Conservation (phyloP, 2,113 vertebrate genomes). For the Sprattus sprattus region DNA sequence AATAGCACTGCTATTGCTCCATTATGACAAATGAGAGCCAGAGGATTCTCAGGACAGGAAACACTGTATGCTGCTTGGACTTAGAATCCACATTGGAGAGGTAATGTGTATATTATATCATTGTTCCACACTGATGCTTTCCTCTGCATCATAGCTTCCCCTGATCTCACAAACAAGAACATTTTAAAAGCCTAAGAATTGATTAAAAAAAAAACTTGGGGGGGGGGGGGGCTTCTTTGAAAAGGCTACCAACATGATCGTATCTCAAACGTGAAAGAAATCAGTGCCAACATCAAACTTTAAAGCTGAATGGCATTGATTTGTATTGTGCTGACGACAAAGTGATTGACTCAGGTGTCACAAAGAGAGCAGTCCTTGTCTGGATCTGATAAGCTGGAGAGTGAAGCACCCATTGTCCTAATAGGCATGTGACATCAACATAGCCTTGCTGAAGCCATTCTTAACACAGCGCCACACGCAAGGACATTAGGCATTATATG, state of each 20-base stretch:
- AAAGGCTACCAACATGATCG: conserved; percentile 36
- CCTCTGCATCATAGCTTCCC: not conserved
- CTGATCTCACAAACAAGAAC: not conserved
- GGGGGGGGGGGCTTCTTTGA: not conserved
- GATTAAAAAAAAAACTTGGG: conserved; percentile 12
- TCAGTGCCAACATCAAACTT: conserved; percentile 36
- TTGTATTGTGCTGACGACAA: conserved; percentile 37
- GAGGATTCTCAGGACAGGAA: not conserved
- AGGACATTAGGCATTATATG: not conserved
- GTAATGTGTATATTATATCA: too few species aligned
- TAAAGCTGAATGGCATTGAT: conserved; percentile 45
- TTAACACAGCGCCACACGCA: not conserved
- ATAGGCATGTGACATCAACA: conserved; percentile 12
- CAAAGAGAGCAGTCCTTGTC: conserved; percentile 29
- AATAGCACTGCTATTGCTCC: not conserved
- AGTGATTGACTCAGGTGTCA: conserved; percentile 27
- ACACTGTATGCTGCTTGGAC: not conserved
- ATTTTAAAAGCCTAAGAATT: not conserved
- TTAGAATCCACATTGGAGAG: not conserved
- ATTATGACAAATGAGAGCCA: not conserved
- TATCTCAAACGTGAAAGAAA: conserved; percentile 31
- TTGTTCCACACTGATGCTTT: too few species aligned
- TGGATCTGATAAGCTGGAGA: conserved; percentile 25
- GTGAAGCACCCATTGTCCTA: conserved; percentile 19
- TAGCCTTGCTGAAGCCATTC: not conserved